phyloP scores from a whole-genome alignment of 2,888 invertebrate species.

The Herminia tarsipennalis region DNA sequence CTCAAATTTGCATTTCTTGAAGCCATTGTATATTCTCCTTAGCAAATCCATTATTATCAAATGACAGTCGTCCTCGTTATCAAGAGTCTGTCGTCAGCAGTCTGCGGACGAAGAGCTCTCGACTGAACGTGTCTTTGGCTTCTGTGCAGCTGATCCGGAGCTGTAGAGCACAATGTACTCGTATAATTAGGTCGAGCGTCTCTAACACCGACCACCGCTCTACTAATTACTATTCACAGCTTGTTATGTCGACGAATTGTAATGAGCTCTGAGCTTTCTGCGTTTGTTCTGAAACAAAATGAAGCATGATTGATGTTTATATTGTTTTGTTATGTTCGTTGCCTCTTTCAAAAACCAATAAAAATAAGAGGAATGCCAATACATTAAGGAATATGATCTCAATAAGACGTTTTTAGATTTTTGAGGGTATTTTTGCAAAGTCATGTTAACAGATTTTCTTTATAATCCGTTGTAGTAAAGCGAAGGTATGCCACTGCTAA shows the following conservation, averaged over 20 bases:
- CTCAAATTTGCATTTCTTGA: not conserved
- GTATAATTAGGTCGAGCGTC: conserved; percentile 53
- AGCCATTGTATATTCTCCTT: not conserved
- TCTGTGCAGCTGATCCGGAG: conserved; percentile 6
- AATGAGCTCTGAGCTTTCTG: conserved; percentile 8
- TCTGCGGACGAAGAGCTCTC: conserved; percentile 26
- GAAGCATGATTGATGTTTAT: not conserved
- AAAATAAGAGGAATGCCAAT: too few species aligned
- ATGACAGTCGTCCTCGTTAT: conserved; percentile 3
- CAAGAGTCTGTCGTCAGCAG: conserved; percentile 26
- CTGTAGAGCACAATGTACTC: not conserved
- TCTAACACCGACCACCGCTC: conserved; percentile 15
- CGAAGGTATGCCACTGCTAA: too few species aligned
- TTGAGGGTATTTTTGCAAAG: too few species aligned
- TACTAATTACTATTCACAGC: conserved; percentile 21
- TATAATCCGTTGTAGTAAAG: too few species aligned
- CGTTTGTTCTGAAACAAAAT: not conserved
- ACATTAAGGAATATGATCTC: too few species aligned
- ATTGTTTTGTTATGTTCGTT: not conserved
- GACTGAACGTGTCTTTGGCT: conserved; percentile 30
- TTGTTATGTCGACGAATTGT: conserved; percentile 7
- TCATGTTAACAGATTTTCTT: too few species aligned
- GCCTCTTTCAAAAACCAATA: too few species aligned
- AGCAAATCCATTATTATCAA: not conserved
- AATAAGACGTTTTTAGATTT: too few species aligned